These are phyloP conservation scores for Ormyrus thymus DNA, from an alignment of 2,888 invertebrate genomes.

Conservation along the genomic window DNA sequence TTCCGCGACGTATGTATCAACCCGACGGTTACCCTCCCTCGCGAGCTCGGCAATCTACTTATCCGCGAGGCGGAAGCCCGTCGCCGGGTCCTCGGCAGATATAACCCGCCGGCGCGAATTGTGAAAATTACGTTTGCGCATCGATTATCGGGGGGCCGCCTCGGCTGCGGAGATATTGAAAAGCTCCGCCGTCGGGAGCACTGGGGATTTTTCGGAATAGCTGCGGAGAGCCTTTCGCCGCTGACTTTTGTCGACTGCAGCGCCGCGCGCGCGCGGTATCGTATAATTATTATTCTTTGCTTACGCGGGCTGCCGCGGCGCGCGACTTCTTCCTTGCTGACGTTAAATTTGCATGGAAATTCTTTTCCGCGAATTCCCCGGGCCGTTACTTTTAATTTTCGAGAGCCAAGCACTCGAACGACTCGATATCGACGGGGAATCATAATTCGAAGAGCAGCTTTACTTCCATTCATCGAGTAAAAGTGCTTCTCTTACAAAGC, in stretches of 20 bases:
- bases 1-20: constrained; percentile 21
- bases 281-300: constrained; percentile 4
- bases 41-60: background rate
- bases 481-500: too few species aligned
- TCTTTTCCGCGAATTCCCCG: background rate
- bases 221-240: too few species aligned
- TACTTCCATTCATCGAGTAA: too few species aligned
- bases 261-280: background rate
- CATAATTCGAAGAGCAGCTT: too few species aligned
- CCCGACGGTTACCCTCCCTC: constrained; percentile 8
- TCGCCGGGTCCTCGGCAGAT: background rate
- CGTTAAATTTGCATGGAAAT: constrained; percentile 38
- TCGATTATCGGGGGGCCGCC: constrained; percentile 2
- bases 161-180: background rate
- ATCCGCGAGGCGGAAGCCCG: background rate
- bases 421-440: too few species aligned
- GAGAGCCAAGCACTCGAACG: background rate
- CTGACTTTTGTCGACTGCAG: too few species aligned
- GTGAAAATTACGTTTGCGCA: background rate
- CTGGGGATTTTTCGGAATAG: background rate
- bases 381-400: constrained; percentile 30
- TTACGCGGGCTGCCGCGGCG: background rate
- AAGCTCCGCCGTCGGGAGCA: background rate
- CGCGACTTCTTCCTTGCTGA: background rate
- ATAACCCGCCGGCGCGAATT: background rate